Evolutionary conservation across 1,140 invertebrate genomes (phyloP), one percentile per base, ranked within the genome.

Genomic region (Samia ricini): DNA sequence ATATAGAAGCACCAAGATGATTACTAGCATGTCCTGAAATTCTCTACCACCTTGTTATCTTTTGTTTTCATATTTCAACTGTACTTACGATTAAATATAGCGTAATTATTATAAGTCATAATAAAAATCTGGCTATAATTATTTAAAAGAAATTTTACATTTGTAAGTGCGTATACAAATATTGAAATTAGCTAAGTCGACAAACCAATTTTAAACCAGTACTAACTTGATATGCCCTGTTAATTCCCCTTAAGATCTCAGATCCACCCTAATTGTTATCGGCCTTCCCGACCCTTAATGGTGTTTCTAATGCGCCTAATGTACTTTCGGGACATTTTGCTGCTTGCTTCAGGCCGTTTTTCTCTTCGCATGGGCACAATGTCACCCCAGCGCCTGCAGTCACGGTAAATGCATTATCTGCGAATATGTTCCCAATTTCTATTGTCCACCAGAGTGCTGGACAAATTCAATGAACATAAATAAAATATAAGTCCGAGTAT

Each of bases 291-390:
- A 76, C 83, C 83, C 85, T 82, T 88, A 88, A 88, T 86, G 81
- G 83, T 81, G 76, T 84, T 83, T 90, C 85, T 90, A 88, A 90
- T 90, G 87, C 84, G 74, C 64, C 82, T 90, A 90, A 90, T 90
- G 85, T 88, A 86, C 85, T 89, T 89, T 88, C 73, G 83, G 80
- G 85, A 90, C 87, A 88, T 86, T 90, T 81, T 87, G 85, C 87
- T 88, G 87, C 83, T 85, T 86, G 84, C 87, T 80, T 77, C 70
- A 56, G 80, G 85, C 79, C 77, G 87, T 87, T 88, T 88, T 86
- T 89, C 79, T 88, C 73, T 87, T 81, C 83, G 81, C 82, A 81
- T 79, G 77, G 74, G 66, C 75, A 64, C 74, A 83, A 79, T 86
- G 77, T 72, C 73, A 74, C 69, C 74, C 77, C 69, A 63, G 65